phyloP scores from a whole-genome alignment of 2,888 invertebrate species.

The Eubasilissa splendida region DNA sequence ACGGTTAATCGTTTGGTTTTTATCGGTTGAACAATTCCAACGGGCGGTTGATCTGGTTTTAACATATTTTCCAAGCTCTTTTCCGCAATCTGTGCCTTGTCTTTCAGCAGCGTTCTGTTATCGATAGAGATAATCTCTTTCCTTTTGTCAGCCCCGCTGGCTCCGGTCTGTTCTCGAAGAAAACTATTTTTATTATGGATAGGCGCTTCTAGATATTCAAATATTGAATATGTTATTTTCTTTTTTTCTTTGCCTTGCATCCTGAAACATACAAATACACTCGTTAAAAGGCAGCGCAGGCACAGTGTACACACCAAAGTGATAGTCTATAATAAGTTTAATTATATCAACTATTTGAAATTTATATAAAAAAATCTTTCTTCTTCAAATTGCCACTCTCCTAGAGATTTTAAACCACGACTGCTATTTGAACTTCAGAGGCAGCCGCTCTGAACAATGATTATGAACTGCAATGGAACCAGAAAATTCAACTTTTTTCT shows the following conservation, averaged over 20 bases:
- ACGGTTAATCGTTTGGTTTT: constrained; percentile 65
- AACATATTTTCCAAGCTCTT: neutral
- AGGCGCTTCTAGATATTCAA: constrained; percentile 81
- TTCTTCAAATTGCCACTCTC: no score
- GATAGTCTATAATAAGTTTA: no score
- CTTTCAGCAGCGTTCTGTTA: neutral
- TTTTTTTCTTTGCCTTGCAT: constrained; percentile 68
- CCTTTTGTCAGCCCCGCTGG: constrained; percentile 32
- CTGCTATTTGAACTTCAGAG: no score
- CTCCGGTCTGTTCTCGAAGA: constrained; percentile 65
- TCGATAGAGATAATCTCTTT: neutral
- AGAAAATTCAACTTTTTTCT: no score
- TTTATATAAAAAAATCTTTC: no score
- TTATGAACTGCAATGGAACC: no score
- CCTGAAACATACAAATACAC: constrained; percentile 63
- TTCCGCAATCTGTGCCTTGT: neutral
- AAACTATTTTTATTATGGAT: constrained; percentile 74
- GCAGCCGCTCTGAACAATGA: no score
- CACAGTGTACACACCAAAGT: no score
- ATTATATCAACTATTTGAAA: no score
- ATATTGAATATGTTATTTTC: constrained; percentile 82
- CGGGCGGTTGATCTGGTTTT: neutral
- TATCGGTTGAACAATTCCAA: neutral
- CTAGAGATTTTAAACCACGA: no score
- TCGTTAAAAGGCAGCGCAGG: no score